These are phyloP conservation scores for Quiscalus mexicanus DNA, from an alignment of 2,113 vertebrate genomes.

Conservation along the genomic window DNA sequence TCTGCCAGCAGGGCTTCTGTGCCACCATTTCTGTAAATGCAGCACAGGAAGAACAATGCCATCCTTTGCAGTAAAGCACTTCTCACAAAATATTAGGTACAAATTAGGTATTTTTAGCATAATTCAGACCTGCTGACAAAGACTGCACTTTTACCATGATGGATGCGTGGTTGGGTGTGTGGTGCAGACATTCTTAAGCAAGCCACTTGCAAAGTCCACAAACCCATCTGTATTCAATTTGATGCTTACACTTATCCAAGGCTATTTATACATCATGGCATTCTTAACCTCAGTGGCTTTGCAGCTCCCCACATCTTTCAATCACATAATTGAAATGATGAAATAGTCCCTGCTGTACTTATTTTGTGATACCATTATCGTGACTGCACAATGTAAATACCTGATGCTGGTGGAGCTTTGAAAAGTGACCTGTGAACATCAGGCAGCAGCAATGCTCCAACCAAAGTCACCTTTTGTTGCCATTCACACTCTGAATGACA, in stretches of 20 bases:
- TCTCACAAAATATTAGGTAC: background rate
- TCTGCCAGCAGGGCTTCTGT: background rate
- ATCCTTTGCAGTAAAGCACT: background rate
- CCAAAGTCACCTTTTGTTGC: background rate
- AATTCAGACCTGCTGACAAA: slow-evolving; percentile 40
- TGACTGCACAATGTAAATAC: background rate
- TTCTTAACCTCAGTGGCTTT: slow-evolving; percentile 61
- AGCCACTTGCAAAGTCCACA: slow-evolving; percentile 21
- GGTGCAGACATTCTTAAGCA: slow-evolving; percentile 44
- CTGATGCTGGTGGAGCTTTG: background rate
- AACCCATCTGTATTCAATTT: slow-evolving; percentile 61
- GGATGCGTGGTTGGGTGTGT: background rate
- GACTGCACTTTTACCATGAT: background rate
- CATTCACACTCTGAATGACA: background rate
- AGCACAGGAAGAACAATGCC: background rate
- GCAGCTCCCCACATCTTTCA: slow-evolving; percentile 60
- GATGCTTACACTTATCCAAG: slow-evolving; percentile 32
- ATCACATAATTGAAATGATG: background rate
- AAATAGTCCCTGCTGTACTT: background rate
- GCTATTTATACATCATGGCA: slow-evolving; percentile 32
- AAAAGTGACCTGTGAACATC: background rate
- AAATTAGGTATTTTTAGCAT: background rate
- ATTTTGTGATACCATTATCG: background rate
- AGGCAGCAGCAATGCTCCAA: background rate
- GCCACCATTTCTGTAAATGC: background rate